phyloP scores from a whole-genome alignment of 2,888 invertebrate genomes.

The Drosophila kanekoi region DNA sequence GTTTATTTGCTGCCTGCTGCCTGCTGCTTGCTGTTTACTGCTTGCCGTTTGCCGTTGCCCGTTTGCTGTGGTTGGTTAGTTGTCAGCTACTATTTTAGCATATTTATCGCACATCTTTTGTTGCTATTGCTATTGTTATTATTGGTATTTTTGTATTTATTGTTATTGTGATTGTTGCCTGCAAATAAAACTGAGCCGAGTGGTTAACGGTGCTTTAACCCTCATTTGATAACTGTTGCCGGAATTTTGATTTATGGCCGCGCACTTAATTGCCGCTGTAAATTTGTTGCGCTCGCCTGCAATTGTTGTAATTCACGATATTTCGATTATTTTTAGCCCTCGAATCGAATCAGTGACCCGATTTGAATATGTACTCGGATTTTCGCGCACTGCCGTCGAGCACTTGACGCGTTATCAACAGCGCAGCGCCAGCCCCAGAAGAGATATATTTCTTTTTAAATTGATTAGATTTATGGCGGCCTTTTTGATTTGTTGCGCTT shows the following conservation, averaged over 20 bases:
- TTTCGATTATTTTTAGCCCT: conserved; percentile 32
- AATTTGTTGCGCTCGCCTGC: conserved; percentile 59
- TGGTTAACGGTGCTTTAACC: conserved; percentile 31
- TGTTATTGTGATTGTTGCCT: conserved; percentile 37
- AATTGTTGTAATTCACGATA: conserved; percentile 51
- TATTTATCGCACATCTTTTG: conserved; percentile 64
- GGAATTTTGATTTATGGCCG: conserved; percentile 62
- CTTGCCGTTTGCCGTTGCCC: conserved; percentile 13
- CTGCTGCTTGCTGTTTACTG: conserved; percentile 8
- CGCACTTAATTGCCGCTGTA: conserved; percentile 56
- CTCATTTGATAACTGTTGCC: conserved; percentile 55
- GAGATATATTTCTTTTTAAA: conserved; percentile 39
- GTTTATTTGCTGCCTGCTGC: conserved; percentile 22
- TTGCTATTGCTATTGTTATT: conserved; percentile 26
- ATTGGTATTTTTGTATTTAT: conserved; percentile 18
- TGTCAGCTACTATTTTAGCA: conserved; percentile 53
- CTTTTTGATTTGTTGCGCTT: conserved; percentile 42
- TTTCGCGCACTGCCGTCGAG: conserved; percentile 14
- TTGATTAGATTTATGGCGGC: conserved; percentile 59
- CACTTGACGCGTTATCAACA: conserved; percentile 36
- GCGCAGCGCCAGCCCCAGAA: conserved; percentile 6
- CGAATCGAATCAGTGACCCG: conserved; percentile 29
- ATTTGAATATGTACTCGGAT: conserved; percentile 41
- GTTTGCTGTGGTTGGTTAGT: conserved; percentile 33
- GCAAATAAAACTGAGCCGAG: conserved; percentile 27